A percentile compares a stretch with the other conserved stretches of the same genome.
Conservation (phyloP, 2,113 vertebrate genomes). For the Chloropsis cyanopogon region DNA sequence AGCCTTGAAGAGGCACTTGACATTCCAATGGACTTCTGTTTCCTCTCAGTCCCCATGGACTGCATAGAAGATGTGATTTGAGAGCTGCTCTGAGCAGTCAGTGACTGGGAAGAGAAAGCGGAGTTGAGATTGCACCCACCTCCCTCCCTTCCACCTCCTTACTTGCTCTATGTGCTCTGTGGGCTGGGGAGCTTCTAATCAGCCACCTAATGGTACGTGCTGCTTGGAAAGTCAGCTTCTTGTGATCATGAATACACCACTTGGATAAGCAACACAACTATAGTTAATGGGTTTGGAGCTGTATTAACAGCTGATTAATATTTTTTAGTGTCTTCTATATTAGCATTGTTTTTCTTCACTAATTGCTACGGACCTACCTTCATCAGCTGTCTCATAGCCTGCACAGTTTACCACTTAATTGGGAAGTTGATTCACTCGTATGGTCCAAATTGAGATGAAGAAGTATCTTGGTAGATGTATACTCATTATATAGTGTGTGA, state of each 20-base stretch:
- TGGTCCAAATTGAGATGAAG: constrained; percentile 5
- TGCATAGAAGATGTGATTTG: fast-evolving
- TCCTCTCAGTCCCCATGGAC: neutral
- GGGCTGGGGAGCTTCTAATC: neutral
- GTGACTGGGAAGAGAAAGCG: neutral
- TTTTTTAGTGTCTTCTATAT: neutral
- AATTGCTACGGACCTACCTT: constrained; percentile 25
- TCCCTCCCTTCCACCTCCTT: neutral
- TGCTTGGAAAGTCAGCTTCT: neutral
- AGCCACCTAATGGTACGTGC: fast-evolving
- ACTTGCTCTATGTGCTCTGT: neutral
- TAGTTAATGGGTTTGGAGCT: neutral
- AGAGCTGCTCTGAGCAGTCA: neutral
- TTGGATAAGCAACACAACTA: neutral
- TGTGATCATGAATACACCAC: neutral
- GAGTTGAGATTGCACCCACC: neutral
- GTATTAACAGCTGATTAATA: constrained; percentile 18
- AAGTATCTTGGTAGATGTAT: neutral
- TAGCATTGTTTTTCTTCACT: neutral
- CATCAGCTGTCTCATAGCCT: constrained; percentile 14
- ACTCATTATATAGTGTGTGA: constrained; percentile 42
- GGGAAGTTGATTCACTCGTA: neutral
- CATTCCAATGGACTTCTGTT: neutral
- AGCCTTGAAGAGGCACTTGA: neutral
- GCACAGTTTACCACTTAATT: constrained; percentile 50